Evolutionary conservation across 2,113 vertebrate genomes (phyloP).

Genomic region (Sphyrna mokarran): DNA sequence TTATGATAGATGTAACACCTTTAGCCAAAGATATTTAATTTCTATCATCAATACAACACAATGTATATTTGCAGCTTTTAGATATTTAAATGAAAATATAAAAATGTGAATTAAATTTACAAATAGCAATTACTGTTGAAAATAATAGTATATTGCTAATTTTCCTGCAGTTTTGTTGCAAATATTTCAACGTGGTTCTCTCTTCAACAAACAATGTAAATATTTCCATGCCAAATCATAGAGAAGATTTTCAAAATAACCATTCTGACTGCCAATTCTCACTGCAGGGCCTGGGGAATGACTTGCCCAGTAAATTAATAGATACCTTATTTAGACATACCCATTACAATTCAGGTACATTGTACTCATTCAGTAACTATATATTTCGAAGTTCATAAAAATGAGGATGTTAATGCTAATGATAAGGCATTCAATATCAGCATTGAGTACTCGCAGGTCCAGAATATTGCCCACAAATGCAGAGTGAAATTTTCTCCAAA

Average conservation of each 20-base stretch:
- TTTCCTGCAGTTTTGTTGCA: neutral
- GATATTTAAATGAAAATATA: neutral
- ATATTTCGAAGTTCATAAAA: neutral
- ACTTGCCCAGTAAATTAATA: neutral
- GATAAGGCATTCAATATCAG: neutral
- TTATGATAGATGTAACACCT: neutral
- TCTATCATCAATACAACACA: neutral
- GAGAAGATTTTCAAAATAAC: neutral
- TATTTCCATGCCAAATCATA: neutral
- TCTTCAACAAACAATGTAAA: neutral
- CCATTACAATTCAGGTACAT: neutral
- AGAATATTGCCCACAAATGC: neutral
- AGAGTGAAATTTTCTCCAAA: neutral
- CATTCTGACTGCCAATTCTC: too few species aligned
- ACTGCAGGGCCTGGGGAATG: neutral
- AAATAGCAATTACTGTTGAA: neutral
- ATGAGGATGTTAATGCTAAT: neutral
- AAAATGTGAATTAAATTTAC: neutral
- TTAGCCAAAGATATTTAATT: neutral
- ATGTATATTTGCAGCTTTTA: neutral
- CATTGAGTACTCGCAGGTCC: neutral
- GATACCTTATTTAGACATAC: neutral
- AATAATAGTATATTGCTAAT: neutral
- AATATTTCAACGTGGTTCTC: neutral
- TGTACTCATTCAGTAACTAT: neutral